Evolutionary conservation across 2,888 invertebrate species (phyloP).

Genomic region (Gonocerus acuteangulatus): DNA sequence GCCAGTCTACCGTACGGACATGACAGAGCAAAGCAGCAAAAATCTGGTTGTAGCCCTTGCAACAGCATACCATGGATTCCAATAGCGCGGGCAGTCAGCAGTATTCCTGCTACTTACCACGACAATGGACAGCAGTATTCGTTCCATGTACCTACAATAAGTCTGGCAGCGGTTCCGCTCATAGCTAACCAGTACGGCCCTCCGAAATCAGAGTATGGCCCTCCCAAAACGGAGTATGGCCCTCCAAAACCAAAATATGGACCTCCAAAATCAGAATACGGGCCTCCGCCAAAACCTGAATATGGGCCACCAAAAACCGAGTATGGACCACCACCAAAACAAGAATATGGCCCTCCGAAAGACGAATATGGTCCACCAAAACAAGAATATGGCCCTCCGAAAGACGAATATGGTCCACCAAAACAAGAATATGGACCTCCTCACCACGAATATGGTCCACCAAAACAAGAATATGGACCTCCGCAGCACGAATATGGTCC

Average conservation of each 20-base stretch:
- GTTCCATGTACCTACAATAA: conserved; percentile 33
- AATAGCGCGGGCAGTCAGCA: conserved; percentile 44
- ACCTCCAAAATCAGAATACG: conserved; percentile 33
- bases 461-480: conserved; percentile 33
- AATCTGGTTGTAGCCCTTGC: conserved; percentile 58
- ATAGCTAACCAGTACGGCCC: conserved; percentile 38
- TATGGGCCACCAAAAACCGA: conserved; percentile 39
- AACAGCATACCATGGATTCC: conserved; percentile 78
- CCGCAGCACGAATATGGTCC: conserved; percentile 32
- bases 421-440: conserved; percentile 38
- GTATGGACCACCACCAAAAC: conserved; percentile 41
- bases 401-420: conserved; percentile 39
- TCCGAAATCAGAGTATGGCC: conserved; percentile 38
- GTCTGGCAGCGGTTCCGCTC: conserved; percentile 28
- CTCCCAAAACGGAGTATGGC: conserved; percentile 38
- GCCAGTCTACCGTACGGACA: background rate
- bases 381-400: conserved; percentile 40
- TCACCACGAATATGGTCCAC: conserved; percentile 31
- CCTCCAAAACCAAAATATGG: conserved; percentile 38
- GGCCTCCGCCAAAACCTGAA: conserved; percentile 32
- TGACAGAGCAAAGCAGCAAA: conserved; percentile 9
- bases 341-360: conserved; percentile 37
- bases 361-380: conserved; percentile 37
- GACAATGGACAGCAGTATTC: conserved; percentile 29
- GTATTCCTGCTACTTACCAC: conserved; percentile 13